Base-by-base conservation (phyloP, 2,113 vertebrate species). In the Ia io region DNA sequence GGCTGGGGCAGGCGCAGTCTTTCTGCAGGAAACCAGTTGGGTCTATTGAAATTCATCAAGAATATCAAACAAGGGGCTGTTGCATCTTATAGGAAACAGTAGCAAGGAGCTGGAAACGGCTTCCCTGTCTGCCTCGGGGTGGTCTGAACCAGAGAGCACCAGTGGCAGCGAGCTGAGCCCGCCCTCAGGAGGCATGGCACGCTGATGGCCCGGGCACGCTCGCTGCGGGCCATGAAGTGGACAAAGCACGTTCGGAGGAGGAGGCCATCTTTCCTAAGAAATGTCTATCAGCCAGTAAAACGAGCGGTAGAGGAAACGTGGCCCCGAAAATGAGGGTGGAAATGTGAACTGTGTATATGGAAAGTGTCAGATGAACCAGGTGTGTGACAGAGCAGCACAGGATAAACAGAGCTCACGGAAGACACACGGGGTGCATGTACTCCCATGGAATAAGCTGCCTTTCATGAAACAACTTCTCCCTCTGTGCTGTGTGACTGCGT, bases 281-380 rank as follows among this genome's bases (percentile, higher is more conserved):
- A n/a, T n/a, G 67, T 20, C 35, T 35, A 4, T 4, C 28, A 7
- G 13, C 69, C 4, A n/a, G 6, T 49, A 73, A 40, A 61, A 49
- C 32, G 22, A 9, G 0, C 28, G 4, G 2, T 3, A 5, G 2
- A 10, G 44, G 37, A 6, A 91, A 9, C 7, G 37, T 11, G 35
- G 10, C 8, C 47, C 42, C 23, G 44, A 80, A 32, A 5, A 7
- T 6, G 22, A 73, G 22, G n/a, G 13, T n/a, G n/a, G 44, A 77
- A 82, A 16, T 3, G 40, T 30, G 35, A 78, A 49, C 49, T n/a
- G 18, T 2, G 6, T 11, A 25, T 30, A 14, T 2, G 8, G 47
- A 51, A 78, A 63, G 35, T 6, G 28, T 4, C 32, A 51, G 5
- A 69, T 51, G 12, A 61, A 73, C 53, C 49, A 40, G 69, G 14